phyloP scores from a whole-genome alignment of 1,140 invertebrate species.

The Cheumatopsyche charites region DNA sequence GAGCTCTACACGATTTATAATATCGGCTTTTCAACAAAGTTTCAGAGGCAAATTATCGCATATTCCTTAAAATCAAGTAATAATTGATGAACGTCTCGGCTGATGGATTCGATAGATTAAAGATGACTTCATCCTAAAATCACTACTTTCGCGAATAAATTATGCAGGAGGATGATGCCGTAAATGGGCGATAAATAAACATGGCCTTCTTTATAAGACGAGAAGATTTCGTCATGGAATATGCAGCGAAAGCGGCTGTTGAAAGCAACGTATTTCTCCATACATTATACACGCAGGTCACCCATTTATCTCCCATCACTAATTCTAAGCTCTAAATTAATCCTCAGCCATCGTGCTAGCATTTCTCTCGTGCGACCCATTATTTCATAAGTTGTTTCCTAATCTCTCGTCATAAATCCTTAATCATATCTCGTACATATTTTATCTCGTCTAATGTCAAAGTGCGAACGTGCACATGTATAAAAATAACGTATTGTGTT shows the following conservation, averaged over 20 bases:
- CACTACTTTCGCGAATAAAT: not conserved
- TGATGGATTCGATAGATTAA: not conserved
- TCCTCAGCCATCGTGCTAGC: not conserved
- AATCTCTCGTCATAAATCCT: slow-evolving; percentile 8
- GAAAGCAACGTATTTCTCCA: no score
- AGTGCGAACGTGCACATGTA: no score
- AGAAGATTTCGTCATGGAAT: no score
- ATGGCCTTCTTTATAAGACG: no score
- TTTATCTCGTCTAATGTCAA: not conserved
- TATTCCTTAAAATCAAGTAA: no score
- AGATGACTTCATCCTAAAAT: not conserved
- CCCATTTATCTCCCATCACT: slow-evolving; percentile 9
- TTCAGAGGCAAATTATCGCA: no score
- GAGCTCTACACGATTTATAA: no score
- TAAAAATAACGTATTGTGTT: no score
- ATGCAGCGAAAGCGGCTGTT: no score
- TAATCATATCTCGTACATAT: not conserved
- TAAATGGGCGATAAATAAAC: not conserved
- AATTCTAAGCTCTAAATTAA: slow-evolving; percentile 18
- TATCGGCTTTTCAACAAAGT: no score
- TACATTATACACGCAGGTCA: not conserved
- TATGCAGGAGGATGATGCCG: not conserved
- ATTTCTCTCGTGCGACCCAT: slow-evolving; percentile 19
- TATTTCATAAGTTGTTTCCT: slow-evolving; percentile 18
- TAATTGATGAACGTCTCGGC: no score